A percentile compares a stretch with the other conserved stretches of the same genome.
These are phyloP conservation scores for Tetheella fluctuosa DNA, from an alignment of 2,888 invertebrate genomes.

Conservation along the genomic window DNA sequence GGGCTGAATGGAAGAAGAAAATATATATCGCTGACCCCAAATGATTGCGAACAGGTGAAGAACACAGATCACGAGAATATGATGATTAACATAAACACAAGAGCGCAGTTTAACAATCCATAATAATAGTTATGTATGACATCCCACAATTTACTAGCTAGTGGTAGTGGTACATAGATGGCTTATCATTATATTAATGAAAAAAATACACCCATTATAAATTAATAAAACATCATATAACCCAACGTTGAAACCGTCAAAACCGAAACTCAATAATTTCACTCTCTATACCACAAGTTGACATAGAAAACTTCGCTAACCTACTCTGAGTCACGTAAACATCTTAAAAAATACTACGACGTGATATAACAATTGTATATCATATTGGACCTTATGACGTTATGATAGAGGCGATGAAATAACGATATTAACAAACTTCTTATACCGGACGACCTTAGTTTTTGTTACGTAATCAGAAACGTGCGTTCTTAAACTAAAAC, in stretches of 20 bases:
- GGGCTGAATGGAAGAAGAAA: no score
- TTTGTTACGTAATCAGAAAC: slow-evolving; percentile 43
- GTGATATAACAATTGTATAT: neutral
- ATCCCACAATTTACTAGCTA: no score
- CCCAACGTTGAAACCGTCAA: neutral
- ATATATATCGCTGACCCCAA: no score
- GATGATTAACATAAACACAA: no score
- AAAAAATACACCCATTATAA: no score
- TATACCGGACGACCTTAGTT: slow-evolving; percentile 50
- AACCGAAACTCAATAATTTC: neutral
- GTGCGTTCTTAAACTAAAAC: slow-evolving; percentile 34
- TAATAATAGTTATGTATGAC: no score
- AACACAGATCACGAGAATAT: no score
- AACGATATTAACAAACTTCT: slow-evolving; percentile 17
- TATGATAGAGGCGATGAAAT: slow-evolving; percentile 29
- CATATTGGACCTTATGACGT: slow-evolving; percentile 29
- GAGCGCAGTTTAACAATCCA: no score
- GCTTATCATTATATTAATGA: no score
- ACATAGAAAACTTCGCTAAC: slow-evolving; percentile 17
- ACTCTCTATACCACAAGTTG: neutral
- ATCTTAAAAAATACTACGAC: slow-evolving; percentile 18
- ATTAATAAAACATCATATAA: neutral
- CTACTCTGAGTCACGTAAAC: slow-evolving; percentile 22
- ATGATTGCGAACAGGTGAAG: no score
- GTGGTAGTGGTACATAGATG: no score